Evolutionary conservation across 2,797 vertebrate genomes (phyloP), one percentile per base, ranked within the genome.

Genomic region (Pseudomugil tenellus): DNA sequence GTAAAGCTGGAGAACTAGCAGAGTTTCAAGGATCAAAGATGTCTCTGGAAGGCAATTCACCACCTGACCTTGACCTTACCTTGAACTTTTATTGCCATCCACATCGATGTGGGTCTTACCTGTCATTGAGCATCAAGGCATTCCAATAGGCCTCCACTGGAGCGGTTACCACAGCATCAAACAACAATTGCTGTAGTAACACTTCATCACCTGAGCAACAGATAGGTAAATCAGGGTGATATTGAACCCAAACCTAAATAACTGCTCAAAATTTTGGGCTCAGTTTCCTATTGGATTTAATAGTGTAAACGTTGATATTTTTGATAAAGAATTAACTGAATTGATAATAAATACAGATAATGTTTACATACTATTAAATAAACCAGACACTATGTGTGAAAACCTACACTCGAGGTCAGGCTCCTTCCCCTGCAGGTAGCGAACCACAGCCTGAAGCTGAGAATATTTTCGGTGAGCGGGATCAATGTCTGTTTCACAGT

Each of bases 131-230:
- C 62, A 94, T 94, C 82, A 99, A 83, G 0, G 95, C 92, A 7
- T 96, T 98, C 97, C 97, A 99, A 77, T 98, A 98, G 21, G 97
- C 97, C 67, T 99, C 97, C 82, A 98, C 87, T 2, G 97, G 97
- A 29, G 97, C 97, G 0, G 97, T 98, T 34, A 98, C 96, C 75
- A 97, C 97, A 0, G 96, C 96, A 0, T 99, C 97, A 32, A 98
- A 97, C 58, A 99, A 84, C 17, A 93, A 92, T 75, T 98, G 96
- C 81, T 94, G 96, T n/a, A 99, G 91, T 81, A 99, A 65, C 53
- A 97, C 87, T 76, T 98, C 95, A 0, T 98, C 96, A 79, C 97
- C 97, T 98, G 66, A 51, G 28, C 26, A 80, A 69, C 58, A 3
- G 2, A 70, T 21, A 55, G 16, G 14, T 3, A 6, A 37, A 1